Conservation (phyloP, 2,888 invertebrate genomes). For the Limnephilus lunatus region DNA sequence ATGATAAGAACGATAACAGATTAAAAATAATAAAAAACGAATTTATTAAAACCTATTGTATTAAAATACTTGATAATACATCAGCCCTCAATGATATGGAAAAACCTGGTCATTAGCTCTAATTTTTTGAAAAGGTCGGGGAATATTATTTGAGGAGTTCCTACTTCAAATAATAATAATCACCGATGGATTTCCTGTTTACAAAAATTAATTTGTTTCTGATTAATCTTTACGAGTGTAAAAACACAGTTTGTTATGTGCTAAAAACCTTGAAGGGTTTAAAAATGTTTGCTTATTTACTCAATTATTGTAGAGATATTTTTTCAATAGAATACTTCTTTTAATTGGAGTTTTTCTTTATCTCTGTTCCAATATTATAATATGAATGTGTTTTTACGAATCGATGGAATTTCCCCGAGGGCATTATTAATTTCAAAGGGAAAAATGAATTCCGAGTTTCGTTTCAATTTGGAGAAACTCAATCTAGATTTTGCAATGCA, state of each 20-base stretch:
- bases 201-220: background rate
- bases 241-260: background rate
- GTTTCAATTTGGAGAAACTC: background rate
- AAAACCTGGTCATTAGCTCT: background rate
- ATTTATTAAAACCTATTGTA: no score
- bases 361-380: background rate
- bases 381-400: background rate
- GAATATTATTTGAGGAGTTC: background rate
- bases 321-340: background rate
- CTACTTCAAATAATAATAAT: background rate
- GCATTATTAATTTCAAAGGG: background rate
- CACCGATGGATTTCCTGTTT: background rate
- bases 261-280: background rate
- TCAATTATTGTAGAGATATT: background rate
- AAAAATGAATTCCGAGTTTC: background rate
- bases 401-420: background rate
- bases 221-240: no score
- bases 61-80: no score
- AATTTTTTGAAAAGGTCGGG: background rate
- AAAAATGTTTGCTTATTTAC: background rate
- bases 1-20: no score
- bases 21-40: no score
- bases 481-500: background rate
- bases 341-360: background rate
- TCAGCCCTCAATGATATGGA: no score